Percentiles rank a stretch among this genome's conserved stretches.
These are phyloP conservation scores for Glandiceps talaboti DNA, from an alignment of 53 echinoderm and acorn worm genomes.

Conservation along the genomic window DNA sequence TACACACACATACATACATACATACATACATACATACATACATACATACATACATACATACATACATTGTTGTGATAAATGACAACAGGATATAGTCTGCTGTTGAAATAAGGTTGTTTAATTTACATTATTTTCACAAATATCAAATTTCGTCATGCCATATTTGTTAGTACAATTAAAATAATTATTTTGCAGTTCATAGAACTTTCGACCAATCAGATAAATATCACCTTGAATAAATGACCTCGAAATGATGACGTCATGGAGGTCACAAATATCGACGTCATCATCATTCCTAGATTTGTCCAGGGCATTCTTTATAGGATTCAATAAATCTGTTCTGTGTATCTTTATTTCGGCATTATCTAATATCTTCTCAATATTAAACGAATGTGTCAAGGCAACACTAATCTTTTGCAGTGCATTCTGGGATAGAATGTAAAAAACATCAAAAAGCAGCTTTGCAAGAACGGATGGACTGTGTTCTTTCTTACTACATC, in stretches of 20 bases:
- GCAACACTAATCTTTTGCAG: not conserved
- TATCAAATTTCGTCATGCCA: too few relatives aligned
- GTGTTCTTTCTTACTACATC: not conserved
- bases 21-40: too few relatives aligned
- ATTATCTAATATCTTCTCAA: not conserved
- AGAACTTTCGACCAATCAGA: not conserved
- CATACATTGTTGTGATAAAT: too few relatives aligned
- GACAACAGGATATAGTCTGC: too few relatives aligned
- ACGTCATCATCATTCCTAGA: not conserved
- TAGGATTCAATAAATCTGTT: not conserved
- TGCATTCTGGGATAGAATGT: not conserved
- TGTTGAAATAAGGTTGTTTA: too few relatives aligned
- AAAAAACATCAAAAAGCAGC: not conserved
- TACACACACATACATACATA: too few relatives aligned
- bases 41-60: too few relatives aligned
- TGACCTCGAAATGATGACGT: not conserved
- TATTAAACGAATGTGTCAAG: not conserved
- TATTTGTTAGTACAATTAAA: not conserved
- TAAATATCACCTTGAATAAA: not conserved
- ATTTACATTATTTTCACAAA: too few relatives aligned
- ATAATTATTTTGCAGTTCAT: not conserved
- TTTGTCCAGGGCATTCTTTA: not conserved
- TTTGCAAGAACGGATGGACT: not conserved
- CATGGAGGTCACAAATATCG: not conserved
- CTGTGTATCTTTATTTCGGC: not conserved